Percentiles rank a stretch among this genome's conserved stretches.
phyloP scores from a whole-genome alignment of 2,888 invertebrate genomes.

The Xestia ashworthii region DNA sequence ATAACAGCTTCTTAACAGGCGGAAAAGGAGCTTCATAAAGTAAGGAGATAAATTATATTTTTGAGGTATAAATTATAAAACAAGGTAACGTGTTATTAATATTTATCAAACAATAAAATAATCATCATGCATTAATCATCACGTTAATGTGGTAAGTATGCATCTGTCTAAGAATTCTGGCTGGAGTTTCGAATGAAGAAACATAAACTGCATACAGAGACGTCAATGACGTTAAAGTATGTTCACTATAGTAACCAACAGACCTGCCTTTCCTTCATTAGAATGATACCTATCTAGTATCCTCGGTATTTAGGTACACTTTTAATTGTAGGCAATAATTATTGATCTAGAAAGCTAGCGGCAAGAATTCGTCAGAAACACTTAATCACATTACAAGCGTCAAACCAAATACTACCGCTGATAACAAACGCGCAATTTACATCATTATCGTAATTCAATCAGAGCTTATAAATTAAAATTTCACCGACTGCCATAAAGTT shows the following conservation, averaged over 20 bases:
- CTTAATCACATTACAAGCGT: constrained; percentile 22
- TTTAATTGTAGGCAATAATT: neutral
- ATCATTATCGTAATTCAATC: constrained; percentile 51
- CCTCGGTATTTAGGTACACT: neutral
- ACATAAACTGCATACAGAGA: neutral
- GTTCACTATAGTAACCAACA: neutral
- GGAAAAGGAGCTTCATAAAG: constrained; percentile 21
- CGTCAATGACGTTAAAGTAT: neutral
- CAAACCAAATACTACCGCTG: constrained; percentile 16
- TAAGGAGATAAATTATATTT: constrained; percentile 36
- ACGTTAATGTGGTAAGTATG: neutral
- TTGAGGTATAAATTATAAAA: constrained; percentile 29
- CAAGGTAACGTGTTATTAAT: constrained; percentile 34
- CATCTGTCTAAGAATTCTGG: neutral
- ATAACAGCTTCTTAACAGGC: constrained; percentile 18
- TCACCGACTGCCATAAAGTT: constrained; percentile 47
- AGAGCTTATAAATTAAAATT: constrained; percentile 39
- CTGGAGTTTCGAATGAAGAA: neutral
- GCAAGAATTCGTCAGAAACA: neutral
- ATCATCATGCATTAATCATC: neutral
- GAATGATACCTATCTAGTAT: neutral
- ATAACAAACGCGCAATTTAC: constrained; percentile 29
- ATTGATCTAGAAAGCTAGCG: neutral
- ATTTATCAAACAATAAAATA: constrained; percentile 9
- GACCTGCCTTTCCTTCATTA: neutral